Base-by-base conservation (phyloP, 1,140 invertebrate genomes). In the Lepidurus packardi region DNA sequence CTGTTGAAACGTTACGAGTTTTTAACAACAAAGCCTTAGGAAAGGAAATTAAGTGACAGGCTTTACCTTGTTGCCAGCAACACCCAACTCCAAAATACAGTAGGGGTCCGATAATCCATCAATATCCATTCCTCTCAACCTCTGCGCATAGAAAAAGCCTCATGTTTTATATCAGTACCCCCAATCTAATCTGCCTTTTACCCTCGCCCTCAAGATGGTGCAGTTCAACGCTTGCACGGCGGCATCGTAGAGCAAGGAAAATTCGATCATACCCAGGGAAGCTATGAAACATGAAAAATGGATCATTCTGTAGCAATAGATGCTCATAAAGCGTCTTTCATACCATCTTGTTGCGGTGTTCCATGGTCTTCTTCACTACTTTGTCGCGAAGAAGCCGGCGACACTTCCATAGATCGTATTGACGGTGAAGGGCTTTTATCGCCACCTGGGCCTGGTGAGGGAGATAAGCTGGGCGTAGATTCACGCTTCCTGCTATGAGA, bases 81-180 rank as follows among this genome's bases (percentile, higher is more conserved):
- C 93, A 77, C 96, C 85, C 65, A 97, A 89, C 84, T 95, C 94
- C 13, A 97, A 87, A 84, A 94, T 93, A 82, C 94, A 95, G 84
- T 94, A 97, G 2, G 95, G 93, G 88, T 97, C 95, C 6, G 94
- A 91, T n/a, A 95, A 87, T 1, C 94, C 94, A 81, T 93, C 91
- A 80, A 92, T 92, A 83, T 97, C 95, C 92, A 94, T 96, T 13
- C 93, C 90, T 77, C 90, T 92, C 11, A 97, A 85, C 81, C 91
- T 85, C 88, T 89, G 79, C 21, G 76, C 73, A 16, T 76, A 76
- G 75, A 74, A 16, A 47, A 74, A 75, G 76, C n/a, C 25, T 24
- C 77, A 24, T 13, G 44, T 77, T 43, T 77, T 41, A 74, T 45
- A 43, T 34, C 13, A 75, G 42, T 13, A 73, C 41, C 44, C 16